These are phyloP conservation scores for Agriopis marginaria DNA, from an alignment of 2,888 invertebrate species.

Conservation along the genomic window DNA sequence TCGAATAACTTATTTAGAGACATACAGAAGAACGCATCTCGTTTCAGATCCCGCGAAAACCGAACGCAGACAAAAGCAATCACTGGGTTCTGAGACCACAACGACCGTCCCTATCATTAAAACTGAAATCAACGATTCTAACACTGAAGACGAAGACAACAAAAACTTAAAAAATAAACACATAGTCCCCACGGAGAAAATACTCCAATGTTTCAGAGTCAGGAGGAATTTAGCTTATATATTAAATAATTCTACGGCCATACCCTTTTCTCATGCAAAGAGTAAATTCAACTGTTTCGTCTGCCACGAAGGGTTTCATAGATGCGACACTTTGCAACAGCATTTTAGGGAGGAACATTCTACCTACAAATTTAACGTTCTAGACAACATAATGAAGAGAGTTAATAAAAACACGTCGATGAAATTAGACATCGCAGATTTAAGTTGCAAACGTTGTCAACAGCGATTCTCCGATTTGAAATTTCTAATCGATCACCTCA, in stretches of 20 bases:
- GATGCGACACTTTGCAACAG: conserved; percentile 43
- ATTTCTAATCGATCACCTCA: conserved; percentile 46
- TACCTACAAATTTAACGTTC: background rate
- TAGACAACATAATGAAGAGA: conserved; percentile 35
- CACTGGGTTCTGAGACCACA: conserved; percentile 41
- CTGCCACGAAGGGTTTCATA: conserved; percentile 51
- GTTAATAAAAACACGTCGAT: conserved; percentile 47
- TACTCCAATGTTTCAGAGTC: conserved; percentile 27
- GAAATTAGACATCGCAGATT: conserved; percentile 51
- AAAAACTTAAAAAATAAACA: background rate
- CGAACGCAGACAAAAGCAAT: conserved; percentile 48
- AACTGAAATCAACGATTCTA: conserved; percentile 7
- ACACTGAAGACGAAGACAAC: conserved; percentile 11
- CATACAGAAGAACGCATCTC: conserved; percentile 38
- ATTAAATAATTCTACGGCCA: conserved; percentile 46
- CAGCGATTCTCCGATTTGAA: conserved; percentile 43
- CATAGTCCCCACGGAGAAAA: conserved; percentile 11
- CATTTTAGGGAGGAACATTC: conserved; percentile 31
- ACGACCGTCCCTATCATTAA: conserved; percentile 3
- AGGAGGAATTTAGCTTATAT: conserved; percentile 36
- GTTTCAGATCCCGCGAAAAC: conserved; percentile 37
- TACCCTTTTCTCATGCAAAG: conserved; percentile 61
- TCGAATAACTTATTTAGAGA: conserved; percentile 5
- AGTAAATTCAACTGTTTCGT: conserved; percentile 60
- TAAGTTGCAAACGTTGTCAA: conserved; percentile 45